Base-by-base conservation (phyloP, 2,113 vertebrate species). In the Heliornis fulica region DNA sequence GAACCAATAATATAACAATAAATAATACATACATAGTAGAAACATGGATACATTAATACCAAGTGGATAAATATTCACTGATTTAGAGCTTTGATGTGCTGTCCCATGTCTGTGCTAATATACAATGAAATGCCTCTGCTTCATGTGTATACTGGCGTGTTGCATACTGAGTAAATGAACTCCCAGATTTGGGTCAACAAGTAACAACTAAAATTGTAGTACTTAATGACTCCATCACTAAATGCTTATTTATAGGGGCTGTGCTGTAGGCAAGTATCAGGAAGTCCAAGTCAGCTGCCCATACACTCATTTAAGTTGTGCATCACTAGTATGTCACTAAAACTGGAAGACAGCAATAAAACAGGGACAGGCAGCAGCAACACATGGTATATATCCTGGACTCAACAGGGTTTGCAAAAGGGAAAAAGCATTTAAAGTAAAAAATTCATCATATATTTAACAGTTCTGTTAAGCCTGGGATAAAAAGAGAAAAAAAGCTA, bases 201-300 rank as follows among this genome's bases (percentile, higher is more conserved):
- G n/a, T n/a, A 87, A 51, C 87, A 96, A 59, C 51, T 87, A 64
- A 34, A 74, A 61, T 56, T 59, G 43, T 63, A 84, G 46, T 7
- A 43, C 34, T 81, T 70, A 70, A 63, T 66, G 77, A 87, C 60
- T 83, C 31, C 3, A 6, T 59, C 69, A 68, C 28, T 69, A 80
- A 85, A 72, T 61, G 31, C n/a, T 77, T 85, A 83, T 63, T 77
- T 29, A 45, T 1, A 76, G 3, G 13, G 48, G 32, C 38, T 17
- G 50, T 88, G 65, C 54, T 65, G 65, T 0, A 82, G 69, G 20
- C 41, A 63, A 79, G 53, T 34, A 87, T 48, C 82, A 89, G 94
- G 61, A 94, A 94, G 82, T 54, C 46, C 4, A 89, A 89, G 85
- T 56, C 74, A 95, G 57, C 38, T 87, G 51, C 31, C 26, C n/a